Percentiles rank a stretch among this genome's conserved stretches.
phyloP scores from a whole-genome alignment of 2,888 invertebrate species.

The Temnothorax rugatulus region DNA sequence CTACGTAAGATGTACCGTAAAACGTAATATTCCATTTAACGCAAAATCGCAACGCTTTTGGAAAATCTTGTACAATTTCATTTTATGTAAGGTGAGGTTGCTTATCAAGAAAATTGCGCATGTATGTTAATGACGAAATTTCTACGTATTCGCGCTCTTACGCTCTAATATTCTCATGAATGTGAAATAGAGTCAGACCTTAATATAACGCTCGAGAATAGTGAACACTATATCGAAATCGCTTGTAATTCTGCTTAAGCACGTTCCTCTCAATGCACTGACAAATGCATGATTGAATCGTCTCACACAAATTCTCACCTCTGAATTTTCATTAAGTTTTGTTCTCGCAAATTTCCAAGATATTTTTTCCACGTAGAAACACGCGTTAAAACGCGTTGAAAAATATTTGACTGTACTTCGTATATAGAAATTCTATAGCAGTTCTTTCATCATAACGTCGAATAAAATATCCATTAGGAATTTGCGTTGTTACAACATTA shows the following conservation, averaged over 20 bases:
- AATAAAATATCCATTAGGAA: constrained; percentile 33
- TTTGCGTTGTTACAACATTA: constrained; percentile 5
- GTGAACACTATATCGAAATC: constrained; percentile 42
- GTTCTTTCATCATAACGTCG: neutral
- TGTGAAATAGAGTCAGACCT: constrained; percentile 62
- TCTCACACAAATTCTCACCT: neutral
- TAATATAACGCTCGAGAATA: constrained; percentile 55
- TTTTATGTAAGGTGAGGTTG: constrained; percentile 14
- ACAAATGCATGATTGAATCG: constrained; percentile 24
- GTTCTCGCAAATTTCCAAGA: neutral
- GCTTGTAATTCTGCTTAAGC: constrained; percentile 38
- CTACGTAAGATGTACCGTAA: neutral
- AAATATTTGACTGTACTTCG: neutral
- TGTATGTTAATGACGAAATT: constrained; percentile 69
- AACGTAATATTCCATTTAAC: neutral
- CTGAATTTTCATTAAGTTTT: constrained; percentile 13
- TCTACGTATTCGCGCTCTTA: constrained; percentile 62
- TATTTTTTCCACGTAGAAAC: neutral
- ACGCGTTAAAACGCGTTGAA: neutral
- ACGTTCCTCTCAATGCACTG: constrained; percentile 20
- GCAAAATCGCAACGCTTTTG: constrained; percentile 1
- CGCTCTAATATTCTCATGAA: constrained; percentile 69
- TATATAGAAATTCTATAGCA: neutral
- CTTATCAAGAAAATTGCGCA: constrained; percentile 45
- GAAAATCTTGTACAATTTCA: constrained; percentile 36